phyloP scores from a whole-genome alignment of 2,797 vertebrate species.

The Ptychadena robeensis region DNA sequence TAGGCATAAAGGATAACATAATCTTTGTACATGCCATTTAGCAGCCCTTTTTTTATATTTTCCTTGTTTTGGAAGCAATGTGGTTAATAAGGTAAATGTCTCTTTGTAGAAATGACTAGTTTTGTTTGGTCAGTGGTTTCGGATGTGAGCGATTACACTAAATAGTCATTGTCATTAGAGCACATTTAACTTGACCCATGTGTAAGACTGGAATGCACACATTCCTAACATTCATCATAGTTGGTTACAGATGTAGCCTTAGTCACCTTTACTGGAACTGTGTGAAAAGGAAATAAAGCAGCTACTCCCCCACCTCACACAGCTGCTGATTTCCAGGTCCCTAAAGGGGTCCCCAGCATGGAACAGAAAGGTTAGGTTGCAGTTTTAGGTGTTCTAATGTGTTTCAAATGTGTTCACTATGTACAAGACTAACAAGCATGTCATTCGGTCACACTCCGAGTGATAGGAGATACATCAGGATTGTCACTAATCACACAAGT shows the following conservation, averaged over 20 bases:
- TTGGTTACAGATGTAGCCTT: constrained; percentile 59
- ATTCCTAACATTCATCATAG: constrained; percentile 43
- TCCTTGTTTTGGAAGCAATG: background rate
- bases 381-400: constrained; percentile 36
- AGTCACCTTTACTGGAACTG: constrained; percentile 54
- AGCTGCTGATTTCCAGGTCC: constrained; percentile 15
- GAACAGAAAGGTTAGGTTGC: constrained; percentile 12
- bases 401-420: constrained; percentile 40
- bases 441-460: constrained; percentile 21
- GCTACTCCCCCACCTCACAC: constrained; percentile 25
- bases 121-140: constrained; percentile 7
- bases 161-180: constrained; percentile 50
- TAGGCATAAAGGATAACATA: too few species aligned
- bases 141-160: background rate
- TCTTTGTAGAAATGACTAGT: background rate
- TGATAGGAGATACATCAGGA: background rate
- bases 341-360: background rate
- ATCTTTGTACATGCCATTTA: background rate
- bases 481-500: constrained; percentile 2
- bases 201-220: constrained; percentile 35
- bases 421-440: constrained; percentile 16
- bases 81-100: background rate
- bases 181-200: constrained; percentile 40
- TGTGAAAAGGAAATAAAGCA: constrained; percentile 49
- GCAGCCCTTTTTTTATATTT: background rate